These are phyloP conservation scores for Tanaodytes sp. DNA, from an alignment of 2,888 invertebrate species.

Conservation along the genomic window DNA sequence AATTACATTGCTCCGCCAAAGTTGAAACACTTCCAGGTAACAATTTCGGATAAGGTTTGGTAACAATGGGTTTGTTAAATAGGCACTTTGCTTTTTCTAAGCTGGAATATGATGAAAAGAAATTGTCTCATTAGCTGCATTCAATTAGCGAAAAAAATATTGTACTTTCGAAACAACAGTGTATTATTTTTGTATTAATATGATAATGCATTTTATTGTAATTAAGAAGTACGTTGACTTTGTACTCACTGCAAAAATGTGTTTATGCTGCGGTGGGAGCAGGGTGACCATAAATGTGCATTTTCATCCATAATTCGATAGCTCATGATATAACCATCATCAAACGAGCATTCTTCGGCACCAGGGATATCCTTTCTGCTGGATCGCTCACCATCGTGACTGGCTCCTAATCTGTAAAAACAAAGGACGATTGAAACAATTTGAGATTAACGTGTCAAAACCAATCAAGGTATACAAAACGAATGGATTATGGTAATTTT, in stretches of 20 bases:
- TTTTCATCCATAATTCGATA: slow-evolving; percentile 17
- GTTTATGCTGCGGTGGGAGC: slow-evolving; percentile 7
- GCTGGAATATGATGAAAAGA: background rate
- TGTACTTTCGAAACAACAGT: too few relatives aligned
- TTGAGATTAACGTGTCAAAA: too few relatives aligned
- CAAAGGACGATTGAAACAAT: background rate
- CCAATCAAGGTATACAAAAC: too few relatives aligned
- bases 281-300: slow-evolving; percentile 11
- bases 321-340: slow-evolving; percentile 38
- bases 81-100: slow-evolving; percentile 5
- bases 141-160: too few relatives aligned
- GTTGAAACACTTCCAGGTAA: slow-evolving; percentile 21
- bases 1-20: slow-evolving; percentile 18
- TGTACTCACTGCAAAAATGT: slow-evolving; percentile 1
- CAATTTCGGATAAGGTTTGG: slow-evolving; percentile 16
- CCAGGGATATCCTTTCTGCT: background rate
- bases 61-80: slow-evolving; percentile 9
- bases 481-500: too few relatives aligned
- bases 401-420: slow-evolving; percentile 16
- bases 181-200: too few relatives aligned
- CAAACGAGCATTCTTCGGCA: slow-evolving; percentile 3
- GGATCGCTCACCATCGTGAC: background rate
- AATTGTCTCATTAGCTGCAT: too few relatives aligned
- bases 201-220: too few relatives aligned
- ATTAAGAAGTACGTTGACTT: too few relatives aligned